Conservation (phyloP, 2,113 vertebrate genomes). For the Polypterus bichir region DNA sequence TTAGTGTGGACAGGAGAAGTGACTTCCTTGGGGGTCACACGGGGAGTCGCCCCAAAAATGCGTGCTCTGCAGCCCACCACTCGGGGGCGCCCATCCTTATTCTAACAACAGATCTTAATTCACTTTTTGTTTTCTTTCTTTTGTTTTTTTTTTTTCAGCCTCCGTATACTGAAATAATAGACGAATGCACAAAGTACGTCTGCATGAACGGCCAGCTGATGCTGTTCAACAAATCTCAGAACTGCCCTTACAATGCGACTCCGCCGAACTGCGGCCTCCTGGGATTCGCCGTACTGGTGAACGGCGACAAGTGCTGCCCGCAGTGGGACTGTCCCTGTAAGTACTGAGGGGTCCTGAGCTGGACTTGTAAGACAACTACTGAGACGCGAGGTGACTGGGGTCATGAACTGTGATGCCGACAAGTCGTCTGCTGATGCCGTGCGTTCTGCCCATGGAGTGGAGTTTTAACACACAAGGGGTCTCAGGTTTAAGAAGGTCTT, state of each 20-base stretch:
- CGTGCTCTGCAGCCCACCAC: no score
- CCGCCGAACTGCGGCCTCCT: conserved; percentile 79
- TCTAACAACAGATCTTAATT: background rate
- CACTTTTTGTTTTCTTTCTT: conserved; percentile 1
- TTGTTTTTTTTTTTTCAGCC: conserved; percentile 31
- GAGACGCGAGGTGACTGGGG: no score
- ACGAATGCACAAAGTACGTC: conserved; percentile 79
- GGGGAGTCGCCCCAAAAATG: no score
- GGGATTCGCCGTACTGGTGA: conserved; percentile 70
- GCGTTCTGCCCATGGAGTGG: no score
- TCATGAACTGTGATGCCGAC: no score
- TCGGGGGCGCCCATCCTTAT: background rate
- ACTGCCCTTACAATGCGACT: conserved; percentile 61
- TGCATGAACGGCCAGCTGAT: conserved; percentile 79
- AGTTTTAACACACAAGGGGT: no score
- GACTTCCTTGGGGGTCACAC: no score
- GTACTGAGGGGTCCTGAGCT: conserved; percentile 24
- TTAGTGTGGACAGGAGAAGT: no score
- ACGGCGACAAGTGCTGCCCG: conserved; percentile 87
- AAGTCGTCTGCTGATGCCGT: no score
- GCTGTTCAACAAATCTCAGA: conserved; percentile 78
- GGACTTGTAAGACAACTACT: background rate
- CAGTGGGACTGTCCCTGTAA: conserved; percentile 93
- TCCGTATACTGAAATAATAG: conserved; percentile 50
- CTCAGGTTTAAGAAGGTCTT: no score